A percentile compares a stretch with the other conserved stretches of the same genome.
Conservation (phyloP, 2,888 invertebrate genomes). For the Dicycla oo region DNA sequence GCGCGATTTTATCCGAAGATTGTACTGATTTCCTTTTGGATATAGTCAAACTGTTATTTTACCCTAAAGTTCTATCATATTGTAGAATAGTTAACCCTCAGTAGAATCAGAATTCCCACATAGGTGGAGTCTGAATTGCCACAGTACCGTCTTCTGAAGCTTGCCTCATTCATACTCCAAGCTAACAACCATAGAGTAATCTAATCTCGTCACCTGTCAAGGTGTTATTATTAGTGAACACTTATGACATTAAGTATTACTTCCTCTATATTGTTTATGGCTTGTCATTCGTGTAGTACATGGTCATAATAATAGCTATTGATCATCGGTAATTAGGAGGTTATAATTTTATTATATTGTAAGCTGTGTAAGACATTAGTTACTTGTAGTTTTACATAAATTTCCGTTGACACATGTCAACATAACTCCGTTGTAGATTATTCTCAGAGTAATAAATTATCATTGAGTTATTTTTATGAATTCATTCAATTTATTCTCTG, state of each 20-base stretch:
- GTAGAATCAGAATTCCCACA: too few relatives aligned
- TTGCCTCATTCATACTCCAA: conserved; percentile 20
- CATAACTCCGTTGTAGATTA: background rate
- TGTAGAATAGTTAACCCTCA: too few relatives aligned
- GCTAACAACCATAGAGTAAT: conserved; percentile 23
- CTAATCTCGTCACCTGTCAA: conserved; percentile 58
- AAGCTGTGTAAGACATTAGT: background rate
- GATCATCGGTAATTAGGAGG: conserved; percentile 37
- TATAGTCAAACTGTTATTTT: too few relatives aligned
- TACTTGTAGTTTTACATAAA: conserved; percentile 15
- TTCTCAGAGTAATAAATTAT: conserved; percentile 10
- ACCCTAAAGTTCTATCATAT: too few relatives aligned
- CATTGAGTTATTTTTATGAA: background rate
- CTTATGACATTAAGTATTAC: conserved; percentile 38
- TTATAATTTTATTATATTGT: conserved; percentile 22
- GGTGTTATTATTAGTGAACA: conserved; percentile 54
- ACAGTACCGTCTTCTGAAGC: background rate
- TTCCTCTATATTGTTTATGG: conserved; percentile 59
- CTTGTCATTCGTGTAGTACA: conserved; percentile 37
- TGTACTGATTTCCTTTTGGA: too few relatives aligned
- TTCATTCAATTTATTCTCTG: background rate
- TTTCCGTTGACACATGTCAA: conserved; percentile 20
- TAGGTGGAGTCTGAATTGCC: too few relatives aligned
- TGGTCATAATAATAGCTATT: conserved; percentile 34
- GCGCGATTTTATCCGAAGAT: too few relatives aligned